Conservation (phyloP, 1,140 invertebrate species). For the Panulirus ornatus region DNA sequence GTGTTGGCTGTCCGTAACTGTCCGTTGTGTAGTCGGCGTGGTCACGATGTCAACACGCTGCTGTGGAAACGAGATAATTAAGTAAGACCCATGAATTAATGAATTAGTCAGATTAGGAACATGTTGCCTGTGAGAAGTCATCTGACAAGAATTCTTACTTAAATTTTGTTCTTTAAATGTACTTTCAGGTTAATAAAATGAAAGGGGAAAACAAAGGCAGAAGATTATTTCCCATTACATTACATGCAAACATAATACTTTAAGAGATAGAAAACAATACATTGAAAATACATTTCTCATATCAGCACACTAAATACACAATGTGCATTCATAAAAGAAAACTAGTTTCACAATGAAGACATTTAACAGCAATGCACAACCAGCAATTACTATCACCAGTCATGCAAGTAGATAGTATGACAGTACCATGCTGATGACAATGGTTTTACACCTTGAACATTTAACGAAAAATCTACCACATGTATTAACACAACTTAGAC, state of each 20-base stretch:
- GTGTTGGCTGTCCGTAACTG: slow-evolving; percentile 72
- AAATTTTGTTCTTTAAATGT: neutral
- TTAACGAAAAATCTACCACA: no score
- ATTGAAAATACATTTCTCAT: no score
- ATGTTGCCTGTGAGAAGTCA: slow-evolving; percentile 2
- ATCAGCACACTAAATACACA: no score
- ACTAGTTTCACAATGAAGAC: no score
- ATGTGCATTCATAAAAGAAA: no score
- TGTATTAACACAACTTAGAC: no score
- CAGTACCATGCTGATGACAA: slow-evolving; percentile 5
- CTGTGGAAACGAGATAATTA: slow-evolving; percentile 69
- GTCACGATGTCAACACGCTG: slow-evolving; percentile 71
- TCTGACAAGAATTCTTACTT: neutral
- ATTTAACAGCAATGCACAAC: neutral
- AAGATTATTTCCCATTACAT: no score
- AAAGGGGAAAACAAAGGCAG: no score
- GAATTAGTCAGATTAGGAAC: slow-evolving; percentile 19
- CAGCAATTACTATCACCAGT: slow-evolving; percentile 14
- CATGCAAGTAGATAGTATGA: slow-evolving; percentile 15
- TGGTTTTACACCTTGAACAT: no score
- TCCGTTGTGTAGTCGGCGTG: slow-evolving; percentile 66
- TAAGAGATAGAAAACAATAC: no score
- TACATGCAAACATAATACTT: no score
- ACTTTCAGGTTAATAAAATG: neutral
- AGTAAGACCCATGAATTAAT: slow-evolving; percentile 35